Evolutionary conservation across 2,113 vertebrate genomes (phyloP).

Genomic region (Atrichornis clamosus): DNA sequence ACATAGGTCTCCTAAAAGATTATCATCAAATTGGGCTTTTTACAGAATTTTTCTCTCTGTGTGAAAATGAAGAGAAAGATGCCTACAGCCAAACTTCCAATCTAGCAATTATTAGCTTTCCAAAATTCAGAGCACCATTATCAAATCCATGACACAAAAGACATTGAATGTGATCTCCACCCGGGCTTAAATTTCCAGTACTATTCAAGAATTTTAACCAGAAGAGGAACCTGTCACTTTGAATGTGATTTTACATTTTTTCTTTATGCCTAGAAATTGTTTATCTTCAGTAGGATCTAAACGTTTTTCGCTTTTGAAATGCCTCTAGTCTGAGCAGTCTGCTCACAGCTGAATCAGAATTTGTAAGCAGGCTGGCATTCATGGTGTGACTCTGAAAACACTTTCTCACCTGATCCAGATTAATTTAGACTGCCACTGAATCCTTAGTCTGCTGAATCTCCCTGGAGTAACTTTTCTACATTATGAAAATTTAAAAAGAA

Average conservation of each 20-base stretch:
- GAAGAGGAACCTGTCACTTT: not conserved
- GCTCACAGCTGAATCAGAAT: constrained; percentile 6
- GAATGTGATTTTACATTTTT: not conserved
- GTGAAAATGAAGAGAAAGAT: not conserved
- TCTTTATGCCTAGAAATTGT: constrained; percentile 17
- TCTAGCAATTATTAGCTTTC: not conserved
- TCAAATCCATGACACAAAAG: not conserved
- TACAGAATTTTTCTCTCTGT: not conserved
- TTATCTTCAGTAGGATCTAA: constrained; percentile 5
- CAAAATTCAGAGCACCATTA: not conserved
- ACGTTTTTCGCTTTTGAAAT: constrained; percentile 9
- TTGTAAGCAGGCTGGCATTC: not conserved
- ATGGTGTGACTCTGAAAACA: not conserved
- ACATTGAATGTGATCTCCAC: not conserved
- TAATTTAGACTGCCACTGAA: not conserved
- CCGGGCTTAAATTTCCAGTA: not conserved
- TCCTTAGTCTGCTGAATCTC: not conserved
- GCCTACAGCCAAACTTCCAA: not conserved
- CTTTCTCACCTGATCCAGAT: not conserved
- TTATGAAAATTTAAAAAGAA: not conserved
- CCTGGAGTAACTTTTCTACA: not conserved
- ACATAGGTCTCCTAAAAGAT: not conserved
- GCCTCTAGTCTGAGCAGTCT: constrained; percentile 1
- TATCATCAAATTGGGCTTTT: not conserved
- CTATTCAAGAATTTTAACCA: not conserved